Percentiles rank a stretch among this genome's conserved stretches.
These are phyloP conservation scores for Phoenicopterus ruber DNA, from an alignment of 2,113 vertebrate species.

Conservation along the genomic window DNA sequence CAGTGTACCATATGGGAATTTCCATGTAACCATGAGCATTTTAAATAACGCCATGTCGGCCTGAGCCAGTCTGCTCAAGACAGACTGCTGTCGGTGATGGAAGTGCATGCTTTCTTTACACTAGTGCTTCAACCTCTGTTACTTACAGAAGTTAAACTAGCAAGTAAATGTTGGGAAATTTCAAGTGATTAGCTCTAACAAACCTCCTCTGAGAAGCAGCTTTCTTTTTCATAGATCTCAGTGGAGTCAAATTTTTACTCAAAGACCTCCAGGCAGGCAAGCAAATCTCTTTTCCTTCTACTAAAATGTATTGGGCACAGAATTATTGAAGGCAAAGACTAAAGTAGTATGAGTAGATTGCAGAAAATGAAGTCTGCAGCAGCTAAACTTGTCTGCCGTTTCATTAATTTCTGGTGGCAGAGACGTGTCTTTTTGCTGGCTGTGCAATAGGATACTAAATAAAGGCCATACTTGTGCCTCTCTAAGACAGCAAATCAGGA, in stretches of 20 bases:
- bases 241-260: background rate
- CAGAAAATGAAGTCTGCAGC: background rate
- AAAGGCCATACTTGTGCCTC: background rate
- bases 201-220: background rate
- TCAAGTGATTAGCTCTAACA: background rate
- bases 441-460: background rate
- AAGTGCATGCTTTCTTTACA: background rate
- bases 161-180: background rate
- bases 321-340: background rate
- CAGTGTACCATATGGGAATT: no score
- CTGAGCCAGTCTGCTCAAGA: background rate
- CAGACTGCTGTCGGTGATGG: background rate
- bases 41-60: background rate
- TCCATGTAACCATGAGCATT: background rate
- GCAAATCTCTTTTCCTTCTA: background rate
- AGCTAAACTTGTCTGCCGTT: background rate
- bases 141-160: background rate
- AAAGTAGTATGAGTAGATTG: background rate
- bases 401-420: background rate
- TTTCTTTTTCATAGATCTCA: background rate
- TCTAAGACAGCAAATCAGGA: background rate
- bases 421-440: background rate
- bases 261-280: background rate
- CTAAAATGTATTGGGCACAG: background rate
- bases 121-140: background rate